These are phyloP conservation scores for Monodelphis domestica DNA, from an alignment of 2,797 vertebrate genomes.

Conservation along the genomic window DNA sequence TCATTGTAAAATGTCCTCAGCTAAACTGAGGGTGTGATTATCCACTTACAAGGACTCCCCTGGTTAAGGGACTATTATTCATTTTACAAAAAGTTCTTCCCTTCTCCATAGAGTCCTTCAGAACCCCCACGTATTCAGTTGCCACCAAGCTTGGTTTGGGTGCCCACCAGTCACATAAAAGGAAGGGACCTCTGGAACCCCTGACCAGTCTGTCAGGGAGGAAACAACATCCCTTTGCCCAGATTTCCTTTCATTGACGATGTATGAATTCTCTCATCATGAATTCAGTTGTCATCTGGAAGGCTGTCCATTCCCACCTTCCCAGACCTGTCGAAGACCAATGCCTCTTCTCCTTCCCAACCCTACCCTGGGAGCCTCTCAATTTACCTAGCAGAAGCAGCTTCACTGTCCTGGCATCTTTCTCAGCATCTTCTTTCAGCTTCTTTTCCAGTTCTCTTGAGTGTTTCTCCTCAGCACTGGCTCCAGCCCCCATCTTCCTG, in stretches of 20 bases:
- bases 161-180: background rate
- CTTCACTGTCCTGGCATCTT: slow-evolving; percentile 97
- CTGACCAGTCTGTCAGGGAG: background rate
- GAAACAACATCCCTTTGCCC: background rate
- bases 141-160: background rate
- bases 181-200: background rate
- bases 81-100: background rate
- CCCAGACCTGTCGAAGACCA: background rate
- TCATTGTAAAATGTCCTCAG: background rate
- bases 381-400: slow-evolving; percentile 96
- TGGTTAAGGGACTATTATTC: background rate
- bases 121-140: background rate
- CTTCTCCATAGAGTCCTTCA: background rate
- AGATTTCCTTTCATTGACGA: background rate
- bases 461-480: slow-evolving; percentile 96
- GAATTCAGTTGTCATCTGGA: background rate
- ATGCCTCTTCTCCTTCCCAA: background rate
- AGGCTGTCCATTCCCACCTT: background rate
- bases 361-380: background rate
- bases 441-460: slow-evolving; percentile 97
- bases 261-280: background rate
- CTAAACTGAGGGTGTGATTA: too few relatives aligned
- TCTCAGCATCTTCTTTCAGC: slow-evolving; percentile 96
- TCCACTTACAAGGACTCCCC: background rate
- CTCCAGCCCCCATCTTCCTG: slow-evolving; percentile 94